Evolutionary conservation across 2,888 invertebrate species (phyloP).

Genomic region (Eupithecia pulchellata): DNA sequence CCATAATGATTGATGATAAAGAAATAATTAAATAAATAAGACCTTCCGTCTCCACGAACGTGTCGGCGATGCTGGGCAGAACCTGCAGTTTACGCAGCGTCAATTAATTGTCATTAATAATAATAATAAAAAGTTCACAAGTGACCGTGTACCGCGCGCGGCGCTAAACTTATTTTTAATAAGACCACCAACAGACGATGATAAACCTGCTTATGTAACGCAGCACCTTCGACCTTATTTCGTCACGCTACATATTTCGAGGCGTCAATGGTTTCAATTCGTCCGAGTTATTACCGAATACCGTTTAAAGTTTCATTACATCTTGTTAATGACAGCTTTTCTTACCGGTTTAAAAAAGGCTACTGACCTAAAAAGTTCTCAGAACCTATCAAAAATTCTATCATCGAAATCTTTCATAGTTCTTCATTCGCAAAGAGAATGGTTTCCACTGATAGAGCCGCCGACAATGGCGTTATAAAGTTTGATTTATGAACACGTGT

Average conservation of each 20-base stretch:
- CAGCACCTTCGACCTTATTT: slow-evolving; percentile 28
- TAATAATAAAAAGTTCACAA: background rate
- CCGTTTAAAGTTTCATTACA: background rate
- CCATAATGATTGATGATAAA: too few species aligned
- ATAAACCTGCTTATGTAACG: slow-evolving; percentile 26
- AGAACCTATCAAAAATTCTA: background rate
- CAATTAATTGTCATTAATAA: too few species aligned
- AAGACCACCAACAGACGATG: slow-evolving; percentile 16
- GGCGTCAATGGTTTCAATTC: slow-evolving; percentile 14
- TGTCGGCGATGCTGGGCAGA: too few species aligned
- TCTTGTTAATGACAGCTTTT: background rate
- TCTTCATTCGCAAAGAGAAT: slow-evolving; percentile 28
- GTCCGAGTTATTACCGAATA: background rate
- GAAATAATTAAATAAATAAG: too few species aligned
- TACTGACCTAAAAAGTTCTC: background rate
- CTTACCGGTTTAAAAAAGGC: background rate
- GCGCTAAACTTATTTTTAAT: background rate
- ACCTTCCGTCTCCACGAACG: too few species aligned
- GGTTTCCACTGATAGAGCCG: slow-evolving; percentile 17
- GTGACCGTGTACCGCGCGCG: background rate
- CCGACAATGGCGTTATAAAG: slow-evolving; percentile 37
- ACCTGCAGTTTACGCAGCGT: too few species aligned
- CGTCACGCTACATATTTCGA: slow-evolving; percentile 26
- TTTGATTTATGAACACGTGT: slow-evolving; percentile 33
- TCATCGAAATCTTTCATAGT: background rate